A percentile compares a stretch with the other conserved stretches of the same genome.
These are phyloP conservation scores for Lepidurus packardi DNA, from an alignment of 1,140 invertebrate species.

Conservation along the genomic window DNA sequence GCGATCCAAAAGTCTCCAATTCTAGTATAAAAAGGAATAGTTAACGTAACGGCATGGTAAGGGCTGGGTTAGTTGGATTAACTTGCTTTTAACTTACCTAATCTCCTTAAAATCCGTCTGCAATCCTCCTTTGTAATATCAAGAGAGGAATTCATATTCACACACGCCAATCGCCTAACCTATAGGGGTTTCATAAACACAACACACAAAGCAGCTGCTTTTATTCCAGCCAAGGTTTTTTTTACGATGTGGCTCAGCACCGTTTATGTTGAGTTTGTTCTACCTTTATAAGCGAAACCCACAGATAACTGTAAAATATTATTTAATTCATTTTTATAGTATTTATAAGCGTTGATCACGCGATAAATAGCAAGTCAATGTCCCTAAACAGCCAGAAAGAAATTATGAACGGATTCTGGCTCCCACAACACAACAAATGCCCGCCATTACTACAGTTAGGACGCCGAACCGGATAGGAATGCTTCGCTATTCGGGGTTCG, in stretches of 20 bases:
- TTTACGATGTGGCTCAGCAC: background rate
- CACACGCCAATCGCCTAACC: background rate
- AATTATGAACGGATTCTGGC: background rate
- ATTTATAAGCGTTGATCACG: background rate
- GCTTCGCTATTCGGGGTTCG: background rate
- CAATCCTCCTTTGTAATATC: slow-evolving; percentile 78
- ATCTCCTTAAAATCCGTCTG: slow-evolving; percentile 71
- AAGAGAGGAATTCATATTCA: slow-evolving; percentile 40
- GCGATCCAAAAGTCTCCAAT: slow-evolving; percentile 80
- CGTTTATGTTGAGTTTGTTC: background rate
- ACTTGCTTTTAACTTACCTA: slow-evolving; percentile 55
- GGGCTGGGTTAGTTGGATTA: slow-evolving; percentile 20
- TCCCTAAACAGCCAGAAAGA: background rate
- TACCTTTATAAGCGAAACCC: background rate
- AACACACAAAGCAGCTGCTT: background rate
- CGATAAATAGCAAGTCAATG: background rate
- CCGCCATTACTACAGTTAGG: background rate
- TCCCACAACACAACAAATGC: slow-evolving; percentile 10
- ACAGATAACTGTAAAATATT: background rate
- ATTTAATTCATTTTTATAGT: background rate
- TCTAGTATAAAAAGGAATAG: slow-evolving; percentile 54
- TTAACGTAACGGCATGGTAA: slow-evolving; percentile 40
- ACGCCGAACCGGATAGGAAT: background rate
- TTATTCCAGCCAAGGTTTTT: background rate
- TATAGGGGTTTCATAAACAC: background rate